phyloP scores from a whole-genome alignment of 2,113 vertebrate species.

The Bothrops jararaca region DNA sequence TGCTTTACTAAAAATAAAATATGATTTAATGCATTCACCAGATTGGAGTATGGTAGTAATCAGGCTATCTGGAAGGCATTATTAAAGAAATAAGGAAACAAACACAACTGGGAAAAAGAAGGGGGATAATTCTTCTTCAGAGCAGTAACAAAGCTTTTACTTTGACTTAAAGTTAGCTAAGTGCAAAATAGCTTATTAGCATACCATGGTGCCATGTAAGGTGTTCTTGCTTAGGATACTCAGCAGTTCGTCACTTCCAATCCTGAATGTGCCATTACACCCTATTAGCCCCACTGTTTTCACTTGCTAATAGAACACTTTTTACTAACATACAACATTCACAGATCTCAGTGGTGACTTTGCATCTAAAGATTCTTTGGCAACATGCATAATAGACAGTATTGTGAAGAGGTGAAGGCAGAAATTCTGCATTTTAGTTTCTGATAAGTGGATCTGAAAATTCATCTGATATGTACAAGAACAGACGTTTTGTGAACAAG shows the following conservation, averaged over 20 bases:
- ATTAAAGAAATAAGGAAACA: not conserved
- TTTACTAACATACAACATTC: not conserved
- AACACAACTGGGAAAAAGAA: not conserved
- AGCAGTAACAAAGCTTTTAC: not conserved
- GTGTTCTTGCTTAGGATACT: not conserved
- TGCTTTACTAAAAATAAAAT: constrained; percentile 33
- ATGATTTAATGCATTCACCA: constrained; percentile 47
- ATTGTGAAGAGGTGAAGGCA: not conserved
- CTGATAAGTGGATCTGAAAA: not conserved
- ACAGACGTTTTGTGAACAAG: not conserved
- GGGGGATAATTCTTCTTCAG: not conserved
- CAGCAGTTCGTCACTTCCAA: not conserved
- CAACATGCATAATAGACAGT: not conserved
- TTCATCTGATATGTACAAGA: not conserved
- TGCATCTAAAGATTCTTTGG: not conserved
- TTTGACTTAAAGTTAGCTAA: not conserved
- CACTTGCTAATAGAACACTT: not conserved
- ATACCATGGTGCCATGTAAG: not conserved
- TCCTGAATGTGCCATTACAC: not conserved
- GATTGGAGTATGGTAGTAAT: constrained; percentile 8
- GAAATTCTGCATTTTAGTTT: not conserved
- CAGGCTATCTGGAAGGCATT: constrained; percentile 11
- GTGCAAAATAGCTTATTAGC: not conserved
- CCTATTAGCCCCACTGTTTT: not conserved
- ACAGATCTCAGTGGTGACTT: not conserved